Evolutionary conservation across 2,113 vertebrate genomes (phyloP), one percentile per base, ranked within the genome.

Genomic region (Notiomystis cincta): DNA sequence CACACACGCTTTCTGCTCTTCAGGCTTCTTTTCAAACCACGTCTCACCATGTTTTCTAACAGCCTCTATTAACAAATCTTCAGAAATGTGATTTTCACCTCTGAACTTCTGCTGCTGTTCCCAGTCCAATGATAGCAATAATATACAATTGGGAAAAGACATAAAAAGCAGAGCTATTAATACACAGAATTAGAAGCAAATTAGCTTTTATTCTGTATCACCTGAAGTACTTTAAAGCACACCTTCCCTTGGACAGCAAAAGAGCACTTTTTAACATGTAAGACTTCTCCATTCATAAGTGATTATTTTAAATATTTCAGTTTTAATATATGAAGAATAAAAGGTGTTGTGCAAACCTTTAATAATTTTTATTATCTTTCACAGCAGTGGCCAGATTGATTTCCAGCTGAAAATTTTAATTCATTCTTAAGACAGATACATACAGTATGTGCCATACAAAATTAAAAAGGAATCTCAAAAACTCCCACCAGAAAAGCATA

Each of bases 401-500:
- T 67, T 75, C 5, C 6, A 60, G 24, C 14, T 67, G 22, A 80
- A 73, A 78, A 65, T 10, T 7, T 25, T 28, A 48, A 58, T 40
- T 64, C 0, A 19, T 54, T 67, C 31, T 61, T 72, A 45, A 67
- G 11, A 78, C 4, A 31, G 17, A 17, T 37, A 67, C 5, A 10
- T 38, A 24, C 20, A 70, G 23, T 4, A 64, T 24, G 7, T 35
- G 64, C 7, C 14, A 50, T 14, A 35, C 15, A 72, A 82, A 84
- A 69, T 13, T 38, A 18, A 66, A 92, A 78, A 48, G 4, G 2
- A 54, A 65, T 61, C 30, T 27, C 18, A 30, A 35, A 85, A 81
- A 66, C 25, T 2, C 5, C 0, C 6, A 7, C 3, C 27, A 83
- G 12, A 71, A 84, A 44, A 62, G 10, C 1, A 0, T 37, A 28